These are phyloP conservation scores for Manacus vitellinus DNA, from an alignment of 2,113 vertebrate species.

Conservation along the genomic window DNA sequence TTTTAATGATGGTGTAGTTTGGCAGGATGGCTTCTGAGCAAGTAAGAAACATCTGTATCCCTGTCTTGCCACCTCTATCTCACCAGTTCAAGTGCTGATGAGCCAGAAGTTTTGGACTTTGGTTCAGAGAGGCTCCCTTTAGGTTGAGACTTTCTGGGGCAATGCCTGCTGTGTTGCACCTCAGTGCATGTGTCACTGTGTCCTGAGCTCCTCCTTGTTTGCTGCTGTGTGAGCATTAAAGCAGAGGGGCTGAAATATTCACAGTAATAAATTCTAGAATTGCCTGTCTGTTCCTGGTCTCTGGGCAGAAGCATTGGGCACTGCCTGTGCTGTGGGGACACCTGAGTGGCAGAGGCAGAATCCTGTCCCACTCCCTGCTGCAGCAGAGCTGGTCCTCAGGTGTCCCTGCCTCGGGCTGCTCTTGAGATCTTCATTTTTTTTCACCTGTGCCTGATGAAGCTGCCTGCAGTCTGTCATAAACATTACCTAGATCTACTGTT, in stretches of 20 bases:
- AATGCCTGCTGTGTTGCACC: neutral
- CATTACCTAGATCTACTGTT: neutral
- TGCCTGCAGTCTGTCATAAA: neutral
- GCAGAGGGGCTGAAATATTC: neutral
- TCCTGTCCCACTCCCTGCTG: neutral
- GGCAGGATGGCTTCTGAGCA: neutral
- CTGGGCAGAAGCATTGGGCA: neutral
- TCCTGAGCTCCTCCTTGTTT: neutral
- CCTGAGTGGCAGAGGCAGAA: neutral
- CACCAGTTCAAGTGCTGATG: neutral
- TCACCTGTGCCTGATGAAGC: neutral
- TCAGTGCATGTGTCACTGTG: neutral
- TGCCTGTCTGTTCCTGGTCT: neutral
- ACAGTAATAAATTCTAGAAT: neutral
- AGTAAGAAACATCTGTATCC: neutral
- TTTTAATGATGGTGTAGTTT: neutral
- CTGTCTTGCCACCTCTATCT: neutral
- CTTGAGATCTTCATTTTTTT: neutral
- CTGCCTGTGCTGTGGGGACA: neutral
- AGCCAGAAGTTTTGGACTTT: neutral
- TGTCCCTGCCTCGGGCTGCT: accelerated
- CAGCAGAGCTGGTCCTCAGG: neutral
- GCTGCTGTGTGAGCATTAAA: neutral
- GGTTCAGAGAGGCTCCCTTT: neutral
- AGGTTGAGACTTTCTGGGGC: neutral